Evolutionary conservation across 1,140 invertebrate species (phyloP).

Genomic region (Drosophila kurseongensis): DNA sequence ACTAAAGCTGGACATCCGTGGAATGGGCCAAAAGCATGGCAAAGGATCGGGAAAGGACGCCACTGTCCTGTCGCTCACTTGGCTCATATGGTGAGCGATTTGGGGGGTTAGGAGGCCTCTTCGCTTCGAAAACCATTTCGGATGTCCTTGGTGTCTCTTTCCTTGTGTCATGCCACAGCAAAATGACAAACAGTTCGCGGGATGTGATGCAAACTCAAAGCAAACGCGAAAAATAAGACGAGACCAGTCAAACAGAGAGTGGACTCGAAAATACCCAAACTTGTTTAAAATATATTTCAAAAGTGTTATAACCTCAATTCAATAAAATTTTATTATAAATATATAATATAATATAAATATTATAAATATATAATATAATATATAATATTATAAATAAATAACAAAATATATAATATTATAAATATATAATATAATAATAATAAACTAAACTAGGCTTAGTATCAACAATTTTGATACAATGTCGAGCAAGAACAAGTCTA

Average conservation of each 20-base stretch:
- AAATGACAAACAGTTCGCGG: constrained; percentile 74
- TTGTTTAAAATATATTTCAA: background rate
- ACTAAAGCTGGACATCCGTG: constrained; percentile 47
- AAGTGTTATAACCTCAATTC: too few species aligned
- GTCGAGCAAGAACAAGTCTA: too few species aligned
- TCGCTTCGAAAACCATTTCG: constrained; percentile 61
- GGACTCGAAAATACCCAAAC: constrained; percentile 8
- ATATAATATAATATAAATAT: too few species aligned
- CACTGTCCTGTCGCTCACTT: constrained; percentile 56
- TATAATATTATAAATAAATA: too few species aligned
- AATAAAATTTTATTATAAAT: too few species aligned
- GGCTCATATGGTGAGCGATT: constrained; percentile 37
- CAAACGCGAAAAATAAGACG: constrained; percentile 21
- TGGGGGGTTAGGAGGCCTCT: constrained; percentile 22
- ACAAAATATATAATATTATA: too few species aligned
- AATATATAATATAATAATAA: too few species aligned
- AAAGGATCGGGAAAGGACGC: constrained; percentile 31
- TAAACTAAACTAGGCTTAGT: too few species aligned
- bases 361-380: too few species aligned
- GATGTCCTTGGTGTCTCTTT: constrained; percentile 59
- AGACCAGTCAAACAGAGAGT: background rate
- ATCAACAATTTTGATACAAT: too few species aligned
- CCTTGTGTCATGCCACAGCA: constrained; percentile 62
- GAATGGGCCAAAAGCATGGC: constrained; percentile 23
- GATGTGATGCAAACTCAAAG: constrained; percentile 36